Conservation (phyloP, 2,888 invertebrate genomes). For the Archips xylosteana region DNA sequence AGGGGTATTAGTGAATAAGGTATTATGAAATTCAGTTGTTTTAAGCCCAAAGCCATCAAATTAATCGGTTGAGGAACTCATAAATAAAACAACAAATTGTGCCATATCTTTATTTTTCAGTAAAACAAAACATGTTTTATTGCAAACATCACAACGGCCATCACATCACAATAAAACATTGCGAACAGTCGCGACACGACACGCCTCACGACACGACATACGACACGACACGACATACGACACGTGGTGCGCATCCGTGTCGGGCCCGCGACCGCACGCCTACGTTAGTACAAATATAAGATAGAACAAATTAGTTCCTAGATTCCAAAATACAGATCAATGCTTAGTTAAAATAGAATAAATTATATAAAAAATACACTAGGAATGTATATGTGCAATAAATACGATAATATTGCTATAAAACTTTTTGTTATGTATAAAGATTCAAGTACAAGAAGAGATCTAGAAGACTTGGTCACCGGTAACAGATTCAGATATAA, state of each 20-base stretch:
- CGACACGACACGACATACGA: conserved; percentile 18
- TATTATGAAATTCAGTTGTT: too few species aligned
- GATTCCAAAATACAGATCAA: conserved; percentile 63
- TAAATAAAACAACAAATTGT: conserved; percentile 58
- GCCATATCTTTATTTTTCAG: conserved; percentile 75
- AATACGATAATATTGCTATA: conserved; percentile 48
- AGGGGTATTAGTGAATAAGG: too few species aligned
- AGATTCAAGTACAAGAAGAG: conserved; percentile 34
- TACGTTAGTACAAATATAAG: conserved; percentile 50
- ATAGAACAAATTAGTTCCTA: conserved; percentile 45
- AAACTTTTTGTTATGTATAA: conserved; percentile 46
- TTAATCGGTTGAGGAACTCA: not conserved
- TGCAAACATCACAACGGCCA: conserved; percentile 65
- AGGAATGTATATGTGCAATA: conserved; percentile 64
- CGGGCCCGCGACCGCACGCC: conserved; percentile 19
- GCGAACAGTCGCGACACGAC: conserved; percentile 33
- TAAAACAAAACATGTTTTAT: conserved; percentile 71
- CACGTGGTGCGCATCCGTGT: conserved; percentile 14
- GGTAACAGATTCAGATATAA: conserved; percentile 27
- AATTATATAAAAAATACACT: conserved; percentile 62
- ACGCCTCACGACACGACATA: conserved; percentile 8
- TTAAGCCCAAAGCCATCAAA: too few species aligned
- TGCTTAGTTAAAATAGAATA: conserved; percentile 45
- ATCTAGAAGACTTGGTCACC: conserved; percentile 23
- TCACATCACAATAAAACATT: conserved; percentile 47